Base-by-base conservation (phyloP, 2,113 vertebrate genomes). In the Pelmatolapia mariae region DNA sequence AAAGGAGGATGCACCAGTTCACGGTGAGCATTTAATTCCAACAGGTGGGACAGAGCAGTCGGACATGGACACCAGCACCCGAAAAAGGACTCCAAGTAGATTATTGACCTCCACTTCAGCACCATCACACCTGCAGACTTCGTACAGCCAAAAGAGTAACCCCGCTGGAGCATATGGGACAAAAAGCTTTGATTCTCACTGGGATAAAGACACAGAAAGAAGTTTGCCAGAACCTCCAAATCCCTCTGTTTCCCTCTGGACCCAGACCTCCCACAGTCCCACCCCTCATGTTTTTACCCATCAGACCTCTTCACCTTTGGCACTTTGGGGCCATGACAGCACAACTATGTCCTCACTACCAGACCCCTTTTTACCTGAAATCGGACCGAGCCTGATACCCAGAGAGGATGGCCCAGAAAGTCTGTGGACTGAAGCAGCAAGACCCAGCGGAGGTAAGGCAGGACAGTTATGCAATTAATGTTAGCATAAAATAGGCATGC, bases 401-500 rank as follows among this genome's bases (percentile, higher is more conserved):
- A 95, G 83, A 87, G 93, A 94, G 26, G 93, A 94, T 2, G 91
- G 87, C 71, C 88, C 90, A 5, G 94, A 95, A 13, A 92, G 90
- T 54, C 89, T 95, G 54, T 96, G 96, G 96, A 96, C 96, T 0
- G 96, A 96, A 80, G 90, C 96, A 1, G 71, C 86, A 1, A 93
- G 91, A 71, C 90, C 90, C 5, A 52, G 86, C 7, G 92, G 89
- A 87, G 95, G 96, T 96, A 15, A 87, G 89, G 79, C 7, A 40
- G 10, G 56, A 59, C 76, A 36, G 9, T 63, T 16, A 53, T 24
- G 16, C 10, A 7, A 56, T 73, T 79, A 73, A 59, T 80, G 16
- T 2, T 80, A 10, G 7, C 7, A 10, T 2, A 9, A 79, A 79
- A 54, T 19, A 3, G 2, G 7, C 3, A 50, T 61, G 18, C 10